Percentiles rank a stretch among this genome's conserved stretches.
These are phyloP conservation scores for Smittia sp. DNA, from an alignment of 2,888 invertebrate genomes.

Conservation along the genomic window DNA sequence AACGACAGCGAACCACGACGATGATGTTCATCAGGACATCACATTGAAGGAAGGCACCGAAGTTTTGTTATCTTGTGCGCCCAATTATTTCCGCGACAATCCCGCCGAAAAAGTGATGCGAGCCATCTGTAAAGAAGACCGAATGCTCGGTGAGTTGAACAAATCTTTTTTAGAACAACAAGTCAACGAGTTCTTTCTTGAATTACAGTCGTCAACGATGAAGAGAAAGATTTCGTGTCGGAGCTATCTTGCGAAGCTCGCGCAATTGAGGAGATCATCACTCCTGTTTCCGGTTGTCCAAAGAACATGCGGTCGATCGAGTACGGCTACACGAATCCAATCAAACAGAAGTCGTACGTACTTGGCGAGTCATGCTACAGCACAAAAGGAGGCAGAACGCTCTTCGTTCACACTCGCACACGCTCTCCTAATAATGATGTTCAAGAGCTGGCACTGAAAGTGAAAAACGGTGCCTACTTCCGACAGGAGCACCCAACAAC, in stretches of 20 bases:
- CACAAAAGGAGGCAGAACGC: constrained; percentile 44
- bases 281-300: constrained; percentile 45
- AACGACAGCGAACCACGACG: constrained; percentile 34
- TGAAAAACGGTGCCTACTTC: constrained; percentile 44
- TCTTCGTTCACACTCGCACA: constrained; percentile 45
- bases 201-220: constrained; percentile 41
- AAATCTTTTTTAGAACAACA: background rate
- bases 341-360: constrained; percentile 44
- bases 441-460: constrained; percentile 37
- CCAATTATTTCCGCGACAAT: constrained; percentile 42
- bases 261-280: constrained; percentile 46
- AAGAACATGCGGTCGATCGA: constrained; percentile 44
- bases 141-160: constrained; percentile 40
- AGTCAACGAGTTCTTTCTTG: background rate
- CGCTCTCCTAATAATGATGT: constrained; percentile 35
- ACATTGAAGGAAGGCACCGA: constrained; percentile 33
- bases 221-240: constrained; percentile 38
- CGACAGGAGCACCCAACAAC: constrained; percentile 45
- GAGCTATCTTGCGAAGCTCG: constrained; percentile 46
- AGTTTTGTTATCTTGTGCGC: constrained; percentile 42
- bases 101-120: constrained; percentile 27
- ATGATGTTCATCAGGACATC: constrained; percentile 28
- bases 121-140: constrained; percentile 41
- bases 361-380: constrained; percentile 48
- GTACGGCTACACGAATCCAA: constrained; percentile 47